These are phyloP conservation scores for Melanargia galathea DNA, from an alignment of 2,888 invertebrate species.

Conservation along the genomic window DNA sequence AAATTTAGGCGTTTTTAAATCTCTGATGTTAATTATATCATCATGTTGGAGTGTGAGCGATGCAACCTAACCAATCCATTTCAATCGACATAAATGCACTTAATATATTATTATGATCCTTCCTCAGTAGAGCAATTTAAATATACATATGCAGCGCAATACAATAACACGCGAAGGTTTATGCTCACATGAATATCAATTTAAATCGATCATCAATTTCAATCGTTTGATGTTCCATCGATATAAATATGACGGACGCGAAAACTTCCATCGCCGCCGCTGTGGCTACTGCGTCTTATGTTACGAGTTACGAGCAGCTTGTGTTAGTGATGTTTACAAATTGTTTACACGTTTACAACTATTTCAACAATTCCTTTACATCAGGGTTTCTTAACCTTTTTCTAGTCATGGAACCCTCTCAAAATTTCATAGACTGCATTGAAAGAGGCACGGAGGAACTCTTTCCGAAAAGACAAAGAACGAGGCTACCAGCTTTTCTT, in stretches of 20 bases:
- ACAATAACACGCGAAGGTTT: constrained; percentile 30
- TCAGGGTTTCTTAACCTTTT: no score
- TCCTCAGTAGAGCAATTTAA: constrained; percentile 14
- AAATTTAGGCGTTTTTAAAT: no score
- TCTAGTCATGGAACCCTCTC: no score
- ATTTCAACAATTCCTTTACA: no score
- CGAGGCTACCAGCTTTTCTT: no score
- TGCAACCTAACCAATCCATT: not conserved
- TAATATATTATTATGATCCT: not conserved
- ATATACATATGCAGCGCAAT: constrained; percentile 21
- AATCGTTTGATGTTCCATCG: constrained; percentile 42
- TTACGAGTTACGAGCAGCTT: constrained; percentile 3
- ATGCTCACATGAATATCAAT: constrained; percentile 34
- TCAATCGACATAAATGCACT: constrained; percentile 12
- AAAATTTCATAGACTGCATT: no score
- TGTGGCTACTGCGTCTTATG: constrained; percentile 34
- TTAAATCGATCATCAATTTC: constrained; percentile 44
- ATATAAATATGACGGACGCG: constrained; percentile 42
- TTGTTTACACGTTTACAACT: not conserved
- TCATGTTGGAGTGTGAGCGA: not conserved
- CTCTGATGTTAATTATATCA: no score
- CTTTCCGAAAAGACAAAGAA: no score
- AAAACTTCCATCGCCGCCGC: constrained; percentile 55
- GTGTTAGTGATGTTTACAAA: constrained; percentile 27
- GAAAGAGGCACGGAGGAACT: no score